phyloP scores from a whole-genome alignment of 2,113 vertebrate genomes.

The Psephotus haematonotus region DNA sequence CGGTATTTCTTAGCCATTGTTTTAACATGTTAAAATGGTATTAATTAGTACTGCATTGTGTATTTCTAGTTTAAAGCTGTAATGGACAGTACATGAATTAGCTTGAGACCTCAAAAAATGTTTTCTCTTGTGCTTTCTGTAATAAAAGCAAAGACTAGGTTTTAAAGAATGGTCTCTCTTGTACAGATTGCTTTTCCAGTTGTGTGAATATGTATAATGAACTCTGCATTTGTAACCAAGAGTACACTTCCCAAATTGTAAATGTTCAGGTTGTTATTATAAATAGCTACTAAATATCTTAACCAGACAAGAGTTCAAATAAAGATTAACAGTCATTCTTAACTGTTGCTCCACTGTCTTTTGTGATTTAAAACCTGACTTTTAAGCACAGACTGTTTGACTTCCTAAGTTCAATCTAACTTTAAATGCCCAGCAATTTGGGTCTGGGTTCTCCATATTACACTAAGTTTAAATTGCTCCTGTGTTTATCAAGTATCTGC shows the following conservation, averaged over 20 bases:
- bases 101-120: neutral
- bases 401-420: neutral
- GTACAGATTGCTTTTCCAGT: constrained; percentile 34
- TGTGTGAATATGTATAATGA: constrained; percentile 65
- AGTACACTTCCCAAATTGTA: constrained; percentile 45
- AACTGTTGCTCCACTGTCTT: neutral
- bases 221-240: constrained; percentile 48
- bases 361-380: neutral
- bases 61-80: constrained; percentile 64
- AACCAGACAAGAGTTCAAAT: constrained; percentile 58
- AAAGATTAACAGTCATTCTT: constrained; percentile 17
- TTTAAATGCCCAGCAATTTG: neutral
- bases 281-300: constrained; percentile 46
- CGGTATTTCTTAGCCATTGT: constrained; percentile 54
- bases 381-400: neutral
- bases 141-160: constrained; percentile 14
- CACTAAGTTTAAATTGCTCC: neutral
- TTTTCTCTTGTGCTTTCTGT: constrained; percentile 39
- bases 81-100: neutral
- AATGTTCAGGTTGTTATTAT: constrained; percentile 55
- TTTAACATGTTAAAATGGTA: constrained; percentile 53
- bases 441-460: neutral
- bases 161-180: constrained; percentile 35
- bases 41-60: constrained; percentile 44
- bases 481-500: neutral